Base-by-base conservation (phyloP, 2,888 invertebrate species). In the Ptychoptera contaminata region DNA sequence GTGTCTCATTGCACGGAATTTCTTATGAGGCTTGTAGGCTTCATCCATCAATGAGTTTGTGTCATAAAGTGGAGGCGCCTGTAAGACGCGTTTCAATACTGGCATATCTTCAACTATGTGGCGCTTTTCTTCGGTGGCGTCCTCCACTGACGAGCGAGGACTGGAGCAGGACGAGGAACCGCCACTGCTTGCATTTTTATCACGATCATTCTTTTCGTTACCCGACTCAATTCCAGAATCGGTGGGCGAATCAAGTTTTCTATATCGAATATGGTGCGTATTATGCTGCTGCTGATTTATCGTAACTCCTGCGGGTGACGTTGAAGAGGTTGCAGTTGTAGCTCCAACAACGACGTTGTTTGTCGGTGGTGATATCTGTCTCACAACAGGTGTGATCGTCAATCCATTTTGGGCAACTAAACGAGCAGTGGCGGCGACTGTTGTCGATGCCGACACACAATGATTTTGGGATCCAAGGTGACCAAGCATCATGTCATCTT, bases 161-260 rank as follows among this genome's bases (percentile, higher is more conserved):
- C 84, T 86, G 51, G 87, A 88, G 67, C 90, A 91, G 4, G 85
- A 79, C 11, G 81, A 81, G 16, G 87, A 69, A 56, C 77, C 73
- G 53, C 78, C 71, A 55, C 78, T 71, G 57, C 77, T 69, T 59
- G 85, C 85, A 34, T 84, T 75, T 56, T 84, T 85, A 53, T 57
- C 55, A 56, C 77, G 69, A 60, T 87, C 87, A 48, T 83, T 76
- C 58, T 86, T 86, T 56, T 91, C 90, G 48, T 88, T 88, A 34
- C 91, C 91, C 8, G 87, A 86, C 62, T 92, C 92, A 59, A 92
- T 91, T 40, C 91, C 92, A 43, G 91, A 91, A 65, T 92, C 92
- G 50, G 85, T 88, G 29, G 91, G 91, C 10, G 88, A 90, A 58
- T 91, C 91, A 45, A 90, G 69, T 61, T 90, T 88, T 52, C 88